These are phyloP conservation scores for Leptura quadrifasciata DNA, from an alignment of 2,888 invertebrate genomes.

Conservation along the genomic window DNA sequence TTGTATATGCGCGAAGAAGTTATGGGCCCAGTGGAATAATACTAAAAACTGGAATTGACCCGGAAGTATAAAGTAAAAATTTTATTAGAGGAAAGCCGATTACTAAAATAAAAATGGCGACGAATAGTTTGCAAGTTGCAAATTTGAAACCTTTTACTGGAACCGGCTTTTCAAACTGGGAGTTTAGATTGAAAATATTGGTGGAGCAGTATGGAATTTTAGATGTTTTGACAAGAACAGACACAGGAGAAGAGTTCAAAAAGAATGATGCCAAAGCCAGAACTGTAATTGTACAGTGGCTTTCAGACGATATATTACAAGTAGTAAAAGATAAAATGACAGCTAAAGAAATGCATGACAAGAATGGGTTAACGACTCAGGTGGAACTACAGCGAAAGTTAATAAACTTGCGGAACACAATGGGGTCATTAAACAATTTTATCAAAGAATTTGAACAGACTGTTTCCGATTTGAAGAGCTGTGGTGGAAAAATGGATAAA, in stretches of 20 bases:
- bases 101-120: neutral
- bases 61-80: neutral
- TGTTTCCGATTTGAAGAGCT: neutral
- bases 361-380: neutral
- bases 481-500: neutral
- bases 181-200: neutral
- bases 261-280: neutral
- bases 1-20: too few species aligned
- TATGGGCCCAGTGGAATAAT: too few species aligned
- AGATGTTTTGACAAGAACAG: neutral
- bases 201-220: neutral
- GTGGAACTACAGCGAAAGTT: slow-evolving; percentile 5
- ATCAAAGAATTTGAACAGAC: neutral
- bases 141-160: neutral
- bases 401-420: neutral
- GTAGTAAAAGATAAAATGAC: neutral
- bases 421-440: neutral
- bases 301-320: neutral
- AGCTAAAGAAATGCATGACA: neutral
- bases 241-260: neutral
- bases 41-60: too few species aligned
- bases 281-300: neutral
- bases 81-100: neutral
- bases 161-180: neutral
- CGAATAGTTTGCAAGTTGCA: neutral